Evolutionary conservation across 1,140 invertebrate species (phyloP), one percentile per base, ranked within the genome.

Genomic region (Saccostrea glomerata): DNA sequence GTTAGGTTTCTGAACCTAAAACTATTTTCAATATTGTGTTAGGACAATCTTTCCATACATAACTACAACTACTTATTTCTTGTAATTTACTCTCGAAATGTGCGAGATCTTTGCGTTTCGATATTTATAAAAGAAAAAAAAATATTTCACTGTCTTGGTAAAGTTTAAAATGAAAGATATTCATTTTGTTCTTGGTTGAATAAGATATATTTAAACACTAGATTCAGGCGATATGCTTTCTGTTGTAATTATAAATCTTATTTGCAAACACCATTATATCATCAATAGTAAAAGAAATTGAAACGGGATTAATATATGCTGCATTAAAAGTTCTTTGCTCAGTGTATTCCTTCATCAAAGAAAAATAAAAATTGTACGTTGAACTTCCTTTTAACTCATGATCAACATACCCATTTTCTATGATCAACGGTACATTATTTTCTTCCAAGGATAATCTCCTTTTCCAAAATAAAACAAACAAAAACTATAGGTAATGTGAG

Each of bases 151-250:
- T 77, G 23, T 30, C 25, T 77, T 30, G 73, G 25, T 77, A 40
- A 77, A 23, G 73, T 30, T 30, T 77, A 40, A 77, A 77, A 40
- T 77, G n/a, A 77, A 30, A 15, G 23, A 77, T 77, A 77, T 77
- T 77, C 73, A 30, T 40, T 40, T 30, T 13, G 23, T 40, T 77
- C 73, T 23, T 23, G 23, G 23, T 77, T 77, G 23, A 77, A 23
- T 40, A 77, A 40, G 25, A 77, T 77, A 13, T 30, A 40, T 4
- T 23, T 23, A 77, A 77, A 77, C 73, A 30, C 23, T 77, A 77
- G 73, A 77, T 77, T 77, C 13, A 77, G 73, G 23, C 73, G 23
- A 77, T n/a, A 77, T 30, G 73, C 73, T 23, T 77, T 77, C 13
- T 77, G 73, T 40, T 15, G 13, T 13, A 40, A 77, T 77, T 40